A percentile compares a stretch with the other conserved stretches of the same genome.
phyloP scores from a whole-genome alignment of 2,797 vertebrate species.

The Cichlasoma orientale region DNA sequence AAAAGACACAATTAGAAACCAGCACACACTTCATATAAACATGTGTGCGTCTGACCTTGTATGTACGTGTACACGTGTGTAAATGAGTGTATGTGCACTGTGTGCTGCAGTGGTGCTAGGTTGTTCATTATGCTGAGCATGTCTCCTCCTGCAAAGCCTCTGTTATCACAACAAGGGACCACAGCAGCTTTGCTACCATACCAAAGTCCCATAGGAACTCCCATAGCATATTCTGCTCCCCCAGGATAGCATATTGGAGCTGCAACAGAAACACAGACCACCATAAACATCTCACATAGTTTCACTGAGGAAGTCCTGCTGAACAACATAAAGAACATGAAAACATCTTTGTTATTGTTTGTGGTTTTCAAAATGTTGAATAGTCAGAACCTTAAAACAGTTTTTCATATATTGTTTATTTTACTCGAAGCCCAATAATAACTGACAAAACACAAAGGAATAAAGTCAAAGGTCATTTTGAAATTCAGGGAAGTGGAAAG shows the following conservation, averaged over 20 bases:
- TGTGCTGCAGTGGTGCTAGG: slow-evolving; percentile 52
- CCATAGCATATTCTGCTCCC: slow-evolving; percentile 43
- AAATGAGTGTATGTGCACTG: background rate
- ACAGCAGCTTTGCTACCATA: slow-evolving; percentile 48
- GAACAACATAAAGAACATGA: background rate
- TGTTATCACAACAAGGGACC: slow-evolving; percentile 69
- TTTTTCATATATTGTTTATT: background rate
- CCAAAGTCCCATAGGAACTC: slow-evolving; percentile 45
- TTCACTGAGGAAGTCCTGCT: background rate
- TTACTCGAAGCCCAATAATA: background rate
- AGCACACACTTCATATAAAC: background rate
- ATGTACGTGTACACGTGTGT: background rate
- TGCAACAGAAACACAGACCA: slow-evolving; percentile 20
- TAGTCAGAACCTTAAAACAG: background rate
- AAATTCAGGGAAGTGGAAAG: too few species aligned
- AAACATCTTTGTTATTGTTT: background rate
- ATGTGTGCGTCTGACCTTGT: background rate
- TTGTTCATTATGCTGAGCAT: slow-evolving; percentile 68
- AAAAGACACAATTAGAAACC: slow-evolving; percentile 6
- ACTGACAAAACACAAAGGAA: background rate
- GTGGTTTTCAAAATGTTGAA: background rate
- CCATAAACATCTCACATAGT: background rate
- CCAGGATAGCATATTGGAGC: slow-evolving; percentile 34
- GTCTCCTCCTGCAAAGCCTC: slow-evolving; percentile 66
- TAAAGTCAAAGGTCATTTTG: background rate